Evolutionary conservation across 2,797 vertebrate genomes (phyloP), one percentile per base, ranked within the genome.

Genomic region (Pangasius mekongensis): DNA sequence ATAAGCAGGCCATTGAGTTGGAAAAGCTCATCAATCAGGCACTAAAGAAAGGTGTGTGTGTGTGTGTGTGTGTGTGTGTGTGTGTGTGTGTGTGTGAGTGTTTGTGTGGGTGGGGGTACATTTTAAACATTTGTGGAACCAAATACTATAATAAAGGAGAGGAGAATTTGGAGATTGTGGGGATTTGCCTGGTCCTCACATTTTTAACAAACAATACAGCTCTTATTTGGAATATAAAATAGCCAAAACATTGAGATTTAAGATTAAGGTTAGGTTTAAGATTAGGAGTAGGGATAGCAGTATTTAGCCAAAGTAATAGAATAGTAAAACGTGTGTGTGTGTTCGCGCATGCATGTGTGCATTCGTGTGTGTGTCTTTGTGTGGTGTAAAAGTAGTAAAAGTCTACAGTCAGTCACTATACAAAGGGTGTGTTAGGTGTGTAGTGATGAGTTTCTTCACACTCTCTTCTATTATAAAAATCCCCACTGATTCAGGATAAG

Each of bases 1-100:
- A 98, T 95, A 97, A 95, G 49, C 98, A 98, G 94, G 97, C 97
- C 30, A 91, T 95, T 89, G 97, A 98, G 58, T 89, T 98, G 95
- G 96, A 98, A 83, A 96, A 95, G 54, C 97, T 98, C 43, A 98
- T 98, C 4, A 95, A 97, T 60, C 96, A 97, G 89, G 97, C 97
- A 80, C 94, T 98, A 91, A 97, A 97, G 93, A 98, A 98, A 97
- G 98, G 98, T 97, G 90, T 3, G 36, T 39, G 18, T 49, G 39
- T 56, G 39, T 9, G 43, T 27, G 16, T 39, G 39, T 49, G 43
- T 47, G 3, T 27, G 24, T 13, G 2, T 2, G 39, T 71, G 36
- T 9, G 27, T 64, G 5, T 47, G 1, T 27, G 43, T 24, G 2
- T 22, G 18, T 11, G 16, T 49, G 39, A 47, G 43, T 27, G 1